These are phyloP conservation scores for Tyrannus savana DNA, from an alignment of 2,113 vertebrate species.

Conservation along the genomic window DNA sequence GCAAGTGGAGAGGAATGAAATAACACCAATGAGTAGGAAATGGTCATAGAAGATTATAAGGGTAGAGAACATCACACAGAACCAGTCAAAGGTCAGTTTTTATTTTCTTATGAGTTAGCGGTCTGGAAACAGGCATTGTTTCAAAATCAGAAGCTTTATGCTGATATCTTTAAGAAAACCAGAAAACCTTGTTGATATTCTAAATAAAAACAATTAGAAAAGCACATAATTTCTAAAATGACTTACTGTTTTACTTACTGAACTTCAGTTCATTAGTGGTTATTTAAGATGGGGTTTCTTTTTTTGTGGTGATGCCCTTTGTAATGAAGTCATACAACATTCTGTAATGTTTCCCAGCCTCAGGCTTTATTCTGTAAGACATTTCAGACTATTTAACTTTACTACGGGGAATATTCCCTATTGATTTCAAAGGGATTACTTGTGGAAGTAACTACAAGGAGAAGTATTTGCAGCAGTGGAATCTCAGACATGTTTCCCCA, in stretches of 20 bases:
- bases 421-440: constrained; percentile 50
- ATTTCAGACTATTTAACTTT: constrained; percentile 10
- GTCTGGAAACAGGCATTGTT: neutral
- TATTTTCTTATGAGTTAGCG: neutral
- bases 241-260: neutral
- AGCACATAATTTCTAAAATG: neutral
- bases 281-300: neutral
- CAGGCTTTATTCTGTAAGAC: neutral
- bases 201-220: constrained; percentile 52
- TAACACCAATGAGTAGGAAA: neutral
- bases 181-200: neutral
- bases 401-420: neutral
- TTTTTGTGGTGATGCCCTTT: neutral
- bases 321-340: neutral
- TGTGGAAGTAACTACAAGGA: constrained; percentile 22
- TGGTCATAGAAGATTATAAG: neutral
- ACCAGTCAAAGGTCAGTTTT: neutral
- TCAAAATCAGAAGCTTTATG: constrained; percentile 11
- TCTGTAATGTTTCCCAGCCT: neutral
- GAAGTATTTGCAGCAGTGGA: neutral
- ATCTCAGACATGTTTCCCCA: neutral
- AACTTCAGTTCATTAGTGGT: neutral
- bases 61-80: neutral
- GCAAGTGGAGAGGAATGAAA: neutral
- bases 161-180: neutral